Conservation (phyloP, 2,113 vertebrate species). For the Myrmophylax atrothorax region DNA sequence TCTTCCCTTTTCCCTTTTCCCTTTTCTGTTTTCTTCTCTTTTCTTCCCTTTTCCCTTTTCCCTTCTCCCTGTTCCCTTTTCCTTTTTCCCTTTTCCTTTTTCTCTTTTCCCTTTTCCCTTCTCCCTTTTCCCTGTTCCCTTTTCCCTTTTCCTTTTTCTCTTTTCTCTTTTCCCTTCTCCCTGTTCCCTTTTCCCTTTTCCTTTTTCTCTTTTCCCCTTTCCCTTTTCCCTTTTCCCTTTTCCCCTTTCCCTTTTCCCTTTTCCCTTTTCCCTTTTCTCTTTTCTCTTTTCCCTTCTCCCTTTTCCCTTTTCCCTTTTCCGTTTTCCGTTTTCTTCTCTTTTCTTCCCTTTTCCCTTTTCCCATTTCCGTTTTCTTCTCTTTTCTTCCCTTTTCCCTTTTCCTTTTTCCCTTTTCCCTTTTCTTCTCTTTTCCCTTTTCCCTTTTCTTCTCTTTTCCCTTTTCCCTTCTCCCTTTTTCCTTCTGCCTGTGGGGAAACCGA, state of each 20-base stretch:
- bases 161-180: too few species aligned
- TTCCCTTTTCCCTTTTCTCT: too few species aligned
- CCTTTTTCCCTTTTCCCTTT: not conserved
- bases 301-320: not conserved
- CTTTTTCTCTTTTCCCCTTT: not conserved
- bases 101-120: not conserved
- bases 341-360: not conserved
- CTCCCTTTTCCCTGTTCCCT: not conserved
- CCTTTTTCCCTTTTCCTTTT: not conserved
- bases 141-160: not conserved
- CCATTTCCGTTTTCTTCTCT: not conserved
- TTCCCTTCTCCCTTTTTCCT: not conserved
- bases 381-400: not conserved
- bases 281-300: not conserved
- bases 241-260: not conserved
- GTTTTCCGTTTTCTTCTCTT: not conserved
- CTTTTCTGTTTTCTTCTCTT: not conserved
- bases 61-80: not conserved
- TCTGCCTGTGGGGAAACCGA: not conserved
- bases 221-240: not conserved
- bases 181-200: not conserved
- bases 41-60: not conserved
- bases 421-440: too few species aligned
- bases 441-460: too few species aligned
- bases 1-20: not conserved